These are phyloP conservation scores for Agrenia bidenticulata DNA, from an alignment of 2,888 invertebrate genomes.

Conservation along the genomic window DNA sequence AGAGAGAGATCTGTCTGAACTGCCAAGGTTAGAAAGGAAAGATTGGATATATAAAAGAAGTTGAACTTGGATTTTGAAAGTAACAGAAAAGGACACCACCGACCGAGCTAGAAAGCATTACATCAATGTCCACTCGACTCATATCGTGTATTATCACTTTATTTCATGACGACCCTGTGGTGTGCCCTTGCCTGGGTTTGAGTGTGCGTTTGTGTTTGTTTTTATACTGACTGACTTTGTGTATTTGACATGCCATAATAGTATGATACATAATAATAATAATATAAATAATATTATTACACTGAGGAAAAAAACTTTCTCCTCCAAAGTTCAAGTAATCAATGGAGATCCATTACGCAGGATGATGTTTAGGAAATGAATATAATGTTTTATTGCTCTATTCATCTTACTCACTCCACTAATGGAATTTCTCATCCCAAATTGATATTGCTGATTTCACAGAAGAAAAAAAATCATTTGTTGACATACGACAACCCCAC, in stretches of 20 bases:
- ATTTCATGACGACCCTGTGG: conserved; percentile 3
- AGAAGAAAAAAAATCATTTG: neutral
- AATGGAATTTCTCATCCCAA: conserved; percentile 10
- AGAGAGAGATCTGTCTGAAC: no score
- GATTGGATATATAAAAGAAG: no score
- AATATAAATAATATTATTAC: no score
- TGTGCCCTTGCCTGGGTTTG: no score
- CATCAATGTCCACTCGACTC: conserved; percentile 13
- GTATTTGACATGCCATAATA: no score
- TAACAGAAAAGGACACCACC: neutral
- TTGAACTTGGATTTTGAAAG: neutral
- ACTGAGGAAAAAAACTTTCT: no score
- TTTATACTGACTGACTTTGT: no score
- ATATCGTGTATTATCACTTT: conserved; percentile 16
- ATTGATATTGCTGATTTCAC: conserved; percentile 15
- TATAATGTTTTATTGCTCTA: conserved; percentile 17
- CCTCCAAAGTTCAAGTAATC: no score
- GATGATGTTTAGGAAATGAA: conserved; percentile 8
- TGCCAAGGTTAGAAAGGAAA: no score
- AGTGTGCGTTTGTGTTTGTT: no score
- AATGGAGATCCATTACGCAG: no score
- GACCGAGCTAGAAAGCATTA: conserved; percentile 6
- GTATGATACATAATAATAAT: no score
- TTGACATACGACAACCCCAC: conserved; percentile 1
- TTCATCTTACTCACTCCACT: conserved; percentile 12